Evolutionary conservation across 2,797 vertebrate species (phyloP), one percentile per base, ranked within the genome.

Genomic region (Glossophaga mutica): DNA sequence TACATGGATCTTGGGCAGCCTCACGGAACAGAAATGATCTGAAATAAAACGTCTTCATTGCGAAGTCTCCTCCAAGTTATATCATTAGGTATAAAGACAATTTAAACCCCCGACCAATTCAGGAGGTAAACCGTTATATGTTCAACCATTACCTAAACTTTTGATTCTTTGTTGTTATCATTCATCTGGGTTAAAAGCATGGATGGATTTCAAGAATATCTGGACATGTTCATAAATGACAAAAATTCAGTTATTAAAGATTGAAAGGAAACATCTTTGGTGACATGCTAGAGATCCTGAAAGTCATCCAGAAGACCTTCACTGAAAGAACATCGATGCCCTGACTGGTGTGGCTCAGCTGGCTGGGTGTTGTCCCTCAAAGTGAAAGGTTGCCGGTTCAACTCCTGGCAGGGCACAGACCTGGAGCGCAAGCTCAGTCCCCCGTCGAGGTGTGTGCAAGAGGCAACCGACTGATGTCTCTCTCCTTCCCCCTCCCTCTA

Each of bases 31-130:
- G 8, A 21, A 62, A 42, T 81, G 57, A 88, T 68, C 24, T 57
- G 57, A 87, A 86, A 92, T 67, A 44, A 83, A 92, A 93, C 87
- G 57, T 39, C 48, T 83, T 81, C 84, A 67, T 55, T 94, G 96
- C 55, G 21, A 57, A 87, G 92, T 82, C 42, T 92, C 62, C 34
- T 55, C 9, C 52, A 19, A 93, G 78, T 70, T 91, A 65, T 26
- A 84, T 57, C 76, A 67, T 52, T 55, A 74, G 29, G 70, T 84
- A 95, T 42, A 87, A 94, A 95, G 48, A 90, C 42, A 82, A 87
- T 34, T 68, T 83, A 65, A 94, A 91, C 18, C 42, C 48, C 74
- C 74, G 46, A 85, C 65, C 71, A 92, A 74, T 88, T 70, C 34
- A 79, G 94, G 68, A 34, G 50, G 18, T 78, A 6, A 83, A 82